Percentiles rank a stretch among this genome's conserved stretches.
Conservation (phyloP, 2,797 vertebrate species). For the Heteromormyrus szaboi region DNA sequence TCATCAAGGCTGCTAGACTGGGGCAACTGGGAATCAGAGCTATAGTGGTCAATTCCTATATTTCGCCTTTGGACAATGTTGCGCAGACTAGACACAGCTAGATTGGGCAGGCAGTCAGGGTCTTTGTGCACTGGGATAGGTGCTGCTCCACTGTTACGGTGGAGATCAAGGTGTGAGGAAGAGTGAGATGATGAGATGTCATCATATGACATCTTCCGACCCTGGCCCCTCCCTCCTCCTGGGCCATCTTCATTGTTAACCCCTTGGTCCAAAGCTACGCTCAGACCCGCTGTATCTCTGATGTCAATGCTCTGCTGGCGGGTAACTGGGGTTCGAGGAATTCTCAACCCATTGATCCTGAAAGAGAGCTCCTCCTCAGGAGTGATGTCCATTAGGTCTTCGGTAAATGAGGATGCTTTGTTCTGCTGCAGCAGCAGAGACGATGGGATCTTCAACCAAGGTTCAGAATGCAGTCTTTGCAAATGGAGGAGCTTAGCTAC, state of each 20-base stretch:
- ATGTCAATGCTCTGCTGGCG: conserved; percentile 71
- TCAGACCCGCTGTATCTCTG: conserved; percentile 61
- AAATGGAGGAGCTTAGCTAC: conserved; percentile 56
- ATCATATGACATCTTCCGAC: conserved; percentile 73
- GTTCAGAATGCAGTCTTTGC: conserved; percentile 60
- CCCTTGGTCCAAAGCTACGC: conserved; percentile 58
- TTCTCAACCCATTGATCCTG: conserved; percentile 47
- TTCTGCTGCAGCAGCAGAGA: conserved; percentile 62
- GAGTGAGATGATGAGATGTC: conserved; percentile 65
- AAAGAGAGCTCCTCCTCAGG: conserved; percentile 62
- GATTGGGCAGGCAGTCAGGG: conserved; percentile 54
- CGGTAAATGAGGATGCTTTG: conserved; percentile 64
- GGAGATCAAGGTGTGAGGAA: conserved; percentile 58
- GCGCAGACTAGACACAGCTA: conserved; percentile 69
- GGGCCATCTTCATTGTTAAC: conserved; percentile 31
- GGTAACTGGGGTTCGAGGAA: conserved; percentile 54
- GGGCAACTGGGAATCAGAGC: conserved; percentile 75
- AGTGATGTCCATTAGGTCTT: conserved; percentile 60
- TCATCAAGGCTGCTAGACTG: conserved; percentile 47
- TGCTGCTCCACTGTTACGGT: conserved; percentile 38
- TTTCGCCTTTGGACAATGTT: conserved; percentile 68
- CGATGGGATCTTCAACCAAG: conserved; percentile 63
- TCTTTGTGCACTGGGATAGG: conserved; percentile 53
- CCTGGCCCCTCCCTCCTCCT: conserved; percentile 34
- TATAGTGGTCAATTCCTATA: conserved; percentile 73